Percentiles rank a stretch among this genome's conserved stretches.
These are phyloP conservation scores for Griposia aprilina DNA, from an alignment of 2,888 invertebrate genomes.

Conservation along the genomic window DNA sequence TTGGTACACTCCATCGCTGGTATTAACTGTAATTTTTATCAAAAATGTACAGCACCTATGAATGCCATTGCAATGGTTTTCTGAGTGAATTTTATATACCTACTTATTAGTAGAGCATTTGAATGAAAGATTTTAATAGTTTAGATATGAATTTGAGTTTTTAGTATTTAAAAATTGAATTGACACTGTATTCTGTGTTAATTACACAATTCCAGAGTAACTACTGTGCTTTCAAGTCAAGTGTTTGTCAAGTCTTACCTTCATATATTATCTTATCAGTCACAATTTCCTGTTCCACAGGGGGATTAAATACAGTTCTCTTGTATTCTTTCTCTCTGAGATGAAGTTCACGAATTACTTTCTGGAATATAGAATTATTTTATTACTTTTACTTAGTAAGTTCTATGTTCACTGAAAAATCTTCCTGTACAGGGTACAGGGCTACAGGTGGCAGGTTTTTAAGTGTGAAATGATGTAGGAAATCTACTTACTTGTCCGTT, in stretches of 20 bases:
- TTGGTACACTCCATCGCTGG: conserved; percentile 91
- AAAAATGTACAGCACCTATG: neutral
- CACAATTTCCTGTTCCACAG: conserved; percentile 73
- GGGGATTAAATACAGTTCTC: conserved; percentile 72
- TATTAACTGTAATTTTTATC: conserved; percentile 85
- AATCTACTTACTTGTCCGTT: conserved; percentile 91
- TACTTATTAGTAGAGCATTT: neutral
- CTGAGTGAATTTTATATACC: neutral
- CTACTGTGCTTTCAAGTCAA: neutral
- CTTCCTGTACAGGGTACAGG: neutral
- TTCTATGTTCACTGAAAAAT: neutral
- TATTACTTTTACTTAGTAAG: neutral
- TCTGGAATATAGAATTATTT: conserved; percentile 76
- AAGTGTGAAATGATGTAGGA: neutral
- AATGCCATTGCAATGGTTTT: neutral
- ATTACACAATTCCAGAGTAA: neutral
- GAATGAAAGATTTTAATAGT: neutral
- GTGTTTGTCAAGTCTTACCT: conserved; percentile 76
- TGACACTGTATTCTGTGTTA: neutral
- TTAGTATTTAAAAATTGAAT: neutral
- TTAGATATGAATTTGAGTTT: neutral
- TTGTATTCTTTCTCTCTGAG: conserved; percentile 84
- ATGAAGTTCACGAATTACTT: conserved; percentile 83
- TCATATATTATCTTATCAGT: conserved; percentile 83
- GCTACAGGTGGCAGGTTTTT: neutral